Evolutionary conservation across 2,113 vertebrate genomes (phyloP).

Genomic region (Setophaga coronata): DNA sequence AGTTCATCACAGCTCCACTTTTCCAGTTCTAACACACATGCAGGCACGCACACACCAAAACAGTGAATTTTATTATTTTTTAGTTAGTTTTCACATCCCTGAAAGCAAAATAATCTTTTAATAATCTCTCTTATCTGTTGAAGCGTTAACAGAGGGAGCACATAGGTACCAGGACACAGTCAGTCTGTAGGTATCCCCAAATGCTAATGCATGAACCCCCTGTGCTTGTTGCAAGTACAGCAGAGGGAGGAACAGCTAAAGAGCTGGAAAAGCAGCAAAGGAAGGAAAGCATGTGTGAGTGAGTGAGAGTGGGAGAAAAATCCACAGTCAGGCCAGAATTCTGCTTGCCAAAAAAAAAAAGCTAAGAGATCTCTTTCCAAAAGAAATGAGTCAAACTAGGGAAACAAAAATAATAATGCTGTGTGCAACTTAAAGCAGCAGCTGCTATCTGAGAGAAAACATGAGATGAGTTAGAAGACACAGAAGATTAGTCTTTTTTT

Average conservation of each 20-base stretch:
- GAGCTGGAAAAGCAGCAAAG: conserved; percentile 30
- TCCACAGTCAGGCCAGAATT: conserved; percentile 20
- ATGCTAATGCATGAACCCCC: not conserved
- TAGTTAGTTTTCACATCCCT: not conserved
- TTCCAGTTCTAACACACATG: not conserved
- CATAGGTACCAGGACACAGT: not conserved
- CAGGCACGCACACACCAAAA: too few species aligned
- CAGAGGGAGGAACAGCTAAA: not conserved
- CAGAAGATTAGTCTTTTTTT: conserved; percentile 59
- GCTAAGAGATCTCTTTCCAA: conserved; percentile 42
- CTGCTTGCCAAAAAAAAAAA: conserved; percentile 37
- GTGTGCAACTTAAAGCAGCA: conserved; percentile 41
- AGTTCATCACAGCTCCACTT: not conserved
- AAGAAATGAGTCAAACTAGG: conserved; percentile 33
- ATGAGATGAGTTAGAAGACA: conserved; percentile 43
- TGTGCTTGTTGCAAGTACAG: not conserved
- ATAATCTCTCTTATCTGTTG: not conserved
- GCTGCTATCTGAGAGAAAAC: conserved; percentile 46
- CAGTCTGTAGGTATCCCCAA: not conserved
- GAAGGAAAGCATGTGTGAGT: conserved; percentile 1
- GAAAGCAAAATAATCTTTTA: not conserved
- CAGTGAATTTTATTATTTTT: not conserved
- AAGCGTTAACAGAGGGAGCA: not conserved
- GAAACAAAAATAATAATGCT: conserved; percentile 45
- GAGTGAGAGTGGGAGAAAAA: conserved; percentile 25